A percentile compares a stretch with the other conserved stretches of the same genome.
Evolutionary conservation across 2,888 invertebrate genomes (phyloP).

Genomic region (Morpho achilles): DNA sequence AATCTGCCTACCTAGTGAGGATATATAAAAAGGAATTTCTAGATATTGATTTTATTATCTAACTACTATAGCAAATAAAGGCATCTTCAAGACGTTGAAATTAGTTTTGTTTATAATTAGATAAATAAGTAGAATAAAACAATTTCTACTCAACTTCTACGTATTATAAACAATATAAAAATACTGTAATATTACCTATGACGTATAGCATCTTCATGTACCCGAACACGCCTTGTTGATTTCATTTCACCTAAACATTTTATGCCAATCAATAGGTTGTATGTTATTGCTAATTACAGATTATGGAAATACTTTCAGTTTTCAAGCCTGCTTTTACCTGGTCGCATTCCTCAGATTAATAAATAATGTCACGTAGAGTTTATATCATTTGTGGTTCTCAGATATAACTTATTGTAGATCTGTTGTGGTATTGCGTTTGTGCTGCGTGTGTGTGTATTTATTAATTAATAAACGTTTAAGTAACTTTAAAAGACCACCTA

Average conservation of each 20-base stretch:
- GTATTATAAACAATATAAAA: slow-evolving; percentile 46
- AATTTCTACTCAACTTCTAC: slow-evolving; percentile 51
- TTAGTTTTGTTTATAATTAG: slow-evolving; percentile 23
- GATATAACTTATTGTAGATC: too few relatives aligned
- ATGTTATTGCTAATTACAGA: slow-evolving; percentile 14
- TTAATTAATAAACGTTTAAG: too few relatives aligned
- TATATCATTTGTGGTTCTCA: too few relatives aligned
- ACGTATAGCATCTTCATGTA: slow-evolving; percentile 77
- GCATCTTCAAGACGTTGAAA: slow-evolving; percentile 17
- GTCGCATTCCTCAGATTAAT: too few relatives aligned
- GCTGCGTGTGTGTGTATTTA: too few relatives aligned
- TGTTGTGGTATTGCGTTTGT: too few relatives aligned
- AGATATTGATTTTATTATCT: slow-evolving; percentile 25
- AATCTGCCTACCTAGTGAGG: not conserved
- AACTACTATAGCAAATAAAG: slow-evolving; percentile 33
- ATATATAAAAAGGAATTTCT: slow-evolving; percentile 12
- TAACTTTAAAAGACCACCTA: too few relatives aligned
- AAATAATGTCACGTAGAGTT: too few relatives aligned
- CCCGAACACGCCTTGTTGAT: slow-evolving; percentile 76
- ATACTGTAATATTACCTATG: slow-evolving; percentile 70
- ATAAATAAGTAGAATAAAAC: slow-evolving; percentile 27
- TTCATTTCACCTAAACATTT: slow-evolving; percentile 78
- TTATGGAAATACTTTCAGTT: not conserved
- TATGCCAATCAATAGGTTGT: slow-evolving; percentile 55
- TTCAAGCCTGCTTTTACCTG: not conserved